Conservation (phyloP, 2,113 vertebrate species). For the Shinisaurus crocodilurus region DNA sequence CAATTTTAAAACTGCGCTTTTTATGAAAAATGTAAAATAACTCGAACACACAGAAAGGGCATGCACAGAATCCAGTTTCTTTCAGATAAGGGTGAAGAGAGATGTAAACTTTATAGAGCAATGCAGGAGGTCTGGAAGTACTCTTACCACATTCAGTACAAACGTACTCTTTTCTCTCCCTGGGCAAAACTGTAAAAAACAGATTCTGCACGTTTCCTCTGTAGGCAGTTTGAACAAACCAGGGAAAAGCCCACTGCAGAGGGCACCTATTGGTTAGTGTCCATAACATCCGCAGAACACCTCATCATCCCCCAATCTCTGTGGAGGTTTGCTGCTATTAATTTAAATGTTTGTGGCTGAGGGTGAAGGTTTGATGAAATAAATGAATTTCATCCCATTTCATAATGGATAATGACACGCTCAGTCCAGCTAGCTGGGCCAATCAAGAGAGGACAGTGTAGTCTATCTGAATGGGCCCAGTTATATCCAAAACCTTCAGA, state of each 20-base stretch:
- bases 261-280: not conserved
- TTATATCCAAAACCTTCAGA: not conserved
- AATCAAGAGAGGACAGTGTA: not conserved
- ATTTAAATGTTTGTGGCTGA: not conserved
- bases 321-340: too few relatives aligned
- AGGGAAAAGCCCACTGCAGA: not conserved
- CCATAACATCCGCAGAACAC: not conserved
- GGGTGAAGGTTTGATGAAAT: not conserved
- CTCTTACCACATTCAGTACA: too few relatives aligned
- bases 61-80: conserved; percentile 26
- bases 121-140: not conserved
- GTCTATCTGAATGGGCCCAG: not conserved
- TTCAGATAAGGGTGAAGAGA: not conserved
- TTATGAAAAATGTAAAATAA: conserved; percentile 28
- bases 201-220: not conserved
- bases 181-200: not conserved
- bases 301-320: not conserved
- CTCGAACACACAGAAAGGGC: not conserved
- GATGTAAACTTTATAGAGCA: not conserved
- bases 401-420: not conserved
- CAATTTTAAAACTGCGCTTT: not conserved
- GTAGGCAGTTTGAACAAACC: not conserved
- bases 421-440: not conserved
- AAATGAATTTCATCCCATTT: too few relatives aligned
- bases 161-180: not conserved